Conservation (phyloP, 2,797 vertebrate species). For the Silurus aristotelis region DNA sequence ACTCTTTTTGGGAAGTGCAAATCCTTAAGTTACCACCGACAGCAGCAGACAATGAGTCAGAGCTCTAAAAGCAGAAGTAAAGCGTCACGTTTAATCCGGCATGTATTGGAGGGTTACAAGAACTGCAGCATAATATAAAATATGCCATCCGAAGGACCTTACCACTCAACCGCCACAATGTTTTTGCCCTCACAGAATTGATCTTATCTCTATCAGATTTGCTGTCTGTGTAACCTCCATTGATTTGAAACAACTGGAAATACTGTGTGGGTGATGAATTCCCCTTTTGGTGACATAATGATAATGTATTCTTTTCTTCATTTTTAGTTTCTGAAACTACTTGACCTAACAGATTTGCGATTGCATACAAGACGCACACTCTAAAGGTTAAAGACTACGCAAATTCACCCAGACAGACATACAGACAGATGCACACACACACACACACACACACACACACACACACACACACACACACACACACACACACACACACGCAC, state of each 20-base stretch:
- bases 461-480: not conserved
- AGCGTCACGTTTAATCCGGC: not conserved
- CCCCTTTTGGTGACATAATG: conserved; percentile 22
- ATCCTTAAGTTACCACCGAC: not conserved
- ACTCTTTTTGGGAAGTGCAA: not conserved
- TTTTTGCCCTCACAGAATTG: not conserved
- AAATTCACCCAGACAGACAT: conserved; percentile 1
- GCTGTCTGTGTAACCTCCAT: not conserved
- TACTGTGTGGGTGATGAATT: conserved; percentile 13
- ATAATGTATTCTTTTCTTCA: not conserved
- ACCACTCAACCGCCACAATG: not conserved
- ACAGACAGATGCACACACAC: not conserved
- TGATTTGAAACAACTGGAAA: not conserved
- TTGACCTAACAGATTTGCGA: conserved; percentile 9
- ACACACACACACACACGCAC: conserved; percentile 10
- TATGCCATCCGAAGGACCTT: not conserved
- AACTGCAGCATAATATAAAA: not conserved
- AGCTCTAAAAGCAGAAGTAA: not conserved
- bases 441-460: not conserved
- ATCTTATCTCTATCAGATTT: not conserved
- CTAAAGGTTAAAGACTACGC: not conserved
- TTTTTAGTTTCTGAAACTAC: conserved; percentile 1
- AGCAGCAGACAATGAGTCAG: not conserved
- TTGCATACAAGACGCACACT: not conserved
- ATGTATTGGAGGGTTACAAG: not conserved